Percentiles rank a stretch among this genome's conserved stretches.
Conservation (phyloP, 2,113 vertebrate genomes). For the Lamprotornis superbus region DNA sequence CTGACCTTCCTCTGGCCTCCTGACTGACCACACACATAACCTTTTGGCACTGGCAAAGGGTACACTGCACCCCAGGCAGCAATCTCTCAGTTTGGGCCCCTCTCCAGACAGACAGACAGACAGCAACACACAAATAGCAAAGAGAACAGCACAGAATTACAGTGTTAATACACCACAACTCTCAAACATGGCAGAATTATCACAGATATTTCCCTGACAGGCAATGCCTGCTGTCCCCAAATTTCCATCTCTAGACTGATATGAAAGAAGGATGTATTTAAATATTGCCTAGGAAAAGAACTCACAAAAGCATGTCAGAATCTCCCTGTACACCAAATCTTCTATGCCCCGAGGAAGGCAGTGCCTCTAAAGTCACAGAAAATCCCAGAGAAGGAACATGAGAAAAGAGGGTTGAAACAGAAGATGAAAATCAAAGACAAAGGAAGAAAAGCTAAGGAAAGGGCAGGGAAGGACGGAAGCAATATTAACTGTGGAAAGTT, state of each 20-base stretch:
- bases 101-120: background rate
- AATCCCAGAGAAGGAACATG: background rate
- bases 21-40: background rate
- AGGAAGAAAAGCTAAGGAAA: conserved; percentile 6
- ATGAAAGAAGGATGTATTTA: background rate
- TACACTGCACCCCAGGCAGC: background rate
- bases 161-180: background rate
- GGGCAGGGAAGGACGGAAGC: background rate
- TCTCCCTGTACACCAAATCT: background rate
- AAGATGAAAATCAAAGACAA: background rate
- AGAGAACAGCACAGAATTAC: background rate
- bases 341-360: background rate
- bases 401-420: background rate
- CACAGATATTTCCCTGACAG: background rate
- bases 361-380: background rate
- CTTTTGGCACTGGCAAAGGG: background rate
- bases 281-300: background rate
- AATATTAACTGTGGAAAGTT: background rate
- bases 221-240: background rate
- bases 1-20: background rate
- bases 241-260: background rate
- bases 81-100: background rate
- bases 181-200: background rate
- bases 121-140: background rate
- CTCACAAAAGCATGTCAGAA: background rate